Percentiles rank a stretch among this genome's conserved stretches.
phyloP scores from a whole-genome alignment of 2,888 invertebrate genomes.

The Dinocampus coccinellae region DNA sequence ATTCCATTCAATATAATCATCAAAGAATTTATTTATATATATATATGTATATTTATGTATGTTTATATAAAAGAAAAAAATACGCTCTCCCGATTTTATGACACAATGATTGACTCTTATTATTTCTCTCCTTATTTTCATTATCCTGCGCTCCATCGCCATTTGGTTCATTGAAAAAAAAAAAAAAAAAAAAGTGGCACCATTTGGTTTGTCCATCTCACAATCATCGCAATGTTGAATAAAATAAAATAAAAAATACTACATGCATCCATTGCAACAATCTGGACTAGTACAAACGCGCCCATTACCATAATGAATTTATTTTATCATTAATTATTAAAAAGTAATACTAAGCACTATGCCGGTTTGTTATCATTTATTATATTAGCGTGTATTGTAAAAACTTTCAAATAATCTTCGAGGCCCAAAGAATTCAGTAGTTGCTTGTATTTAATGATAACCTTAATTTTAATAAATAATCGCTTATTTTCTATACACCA shows the following conservation, averaged over 20 bases:
- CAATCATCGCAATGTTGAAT: background rate
- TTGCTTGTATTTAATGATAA: background rate
- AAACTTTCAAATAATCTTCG: constrained; percentile 16
- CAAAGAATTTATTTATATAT: constrained; percentile 1
- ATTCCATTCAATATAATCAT: constrained; percentile 25
- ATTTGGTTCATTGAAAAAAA: constrained; percentile 4
- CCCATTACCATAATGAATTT: constrained; percentile 26
- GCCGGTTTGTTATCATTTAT: constrained; percentile 36
- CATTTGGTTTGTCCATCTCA: constrained; percentile 33
- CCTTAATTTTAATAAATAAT: constrained; percentile 9
- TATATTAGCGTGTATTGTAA: constrained; percentile 20
- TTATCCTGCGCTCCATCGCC: background rate
- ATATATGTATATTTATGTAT: background rate
- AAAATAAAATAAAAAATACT: background rate
- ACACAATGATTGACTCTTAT: constrained; percentile 27
- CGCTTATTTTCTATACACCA: constrained; percentile 30
- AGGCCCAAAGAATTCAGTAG: constrained; percentile 1
- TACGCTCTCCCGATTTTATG: constrained; percentile 18
- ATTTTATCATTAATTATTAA: constrained; percentile 33
- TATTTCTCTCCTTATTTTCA: background rate
- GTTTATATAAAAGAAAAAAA: constrained; percentile 9
- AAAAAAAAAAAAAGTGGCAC: background rate
- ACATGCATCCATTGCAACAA: constrained; percentile 42
- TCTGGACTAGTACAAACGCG: constrained; percentile 41
- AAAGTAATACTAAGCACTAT: constrained; percentile 41